Base-by-base conservation (phyloP, 2,888 invertebrate genomes). In the Antheraea assamensis region DNA sequence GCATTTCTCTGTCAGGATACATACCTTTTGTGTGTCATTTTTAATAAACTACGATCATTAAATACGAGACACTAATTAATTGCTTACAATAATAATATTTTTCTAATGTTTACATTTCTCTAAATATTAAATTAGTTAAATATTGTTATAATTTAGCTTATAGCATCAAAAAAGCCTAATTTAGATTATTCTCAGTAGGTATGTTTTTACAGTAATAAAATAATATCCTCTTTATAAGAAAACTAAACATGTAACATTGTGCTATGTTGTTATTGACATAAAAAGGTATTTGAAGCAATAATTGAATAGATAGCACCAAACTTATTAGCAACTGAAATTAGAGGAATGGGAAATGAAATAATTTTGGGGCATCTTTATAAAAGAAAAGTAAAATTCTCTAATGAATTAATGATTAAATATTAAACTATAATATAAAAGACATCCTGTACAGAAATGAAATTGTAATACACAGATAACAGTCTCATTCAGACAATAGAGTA, bases 391-490 rank as follows among this genome's bases (percentile, higher is more conserved):
- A 30, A 42, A 30, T 64, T 17, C 3, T 17, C 2, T 15, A 30
- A 1, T 4, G 4, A 64, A 80, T 81, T 80, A 81, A 78, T 79
- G 78, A 75, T 76, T 77, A 78, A 80, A 79, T 76, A 76, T 76
- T 75, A 75, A 76, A 78, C 75, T 76, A 72, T 74, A 75, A 77
- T 78, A 77, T 77, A 75, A 55, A 75, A 77, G 77, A 81, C 78
- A 76, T 81, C 75, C 77, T 77, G 78, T 76, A 75, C 73, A 77
- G 76, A 80, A 81, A 81, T 79, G 80, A 80, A 79, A 80, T 80
- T 77, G 78, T 80, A 81, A 81, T 79, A 83, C 85, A 82, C 83
- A 87, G 86, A 86, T 87, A 87, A 87, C 85, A 82, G 85, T 83
- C 84, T 85, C 88, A 86, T 88, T 87, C 81, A 78, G 82, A 83